phyloP scores from a whole-genome alignment of 2,113 vertebrate species.

The Mastomys coucha region DNA sequence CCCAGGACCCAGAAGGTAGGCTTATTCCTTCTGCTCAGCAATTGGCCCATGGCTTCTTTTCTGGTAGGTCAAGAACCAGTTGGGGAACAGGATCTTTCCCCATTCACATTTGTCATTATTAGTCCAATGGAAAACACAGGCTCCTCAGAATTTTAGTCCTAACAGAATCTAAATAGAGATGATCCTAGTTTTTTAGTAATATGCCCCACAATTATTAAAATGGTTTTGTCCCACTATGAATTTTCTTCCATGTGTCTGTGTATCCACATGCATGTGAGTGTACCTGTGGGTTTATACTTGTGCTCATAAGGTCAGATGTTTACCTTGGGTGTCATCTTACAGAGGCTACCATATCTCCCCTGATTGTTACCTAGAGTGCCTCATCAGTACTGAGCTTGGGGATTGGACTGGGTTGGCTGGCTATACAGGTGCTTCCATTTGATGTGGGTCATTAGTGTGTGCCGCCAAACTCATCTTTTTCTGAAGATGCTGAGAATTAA shows the following conservation, averaged over 20 bases:
- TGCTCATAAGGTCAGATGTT: neutral
- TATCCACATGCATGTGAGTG: too few species aligned
- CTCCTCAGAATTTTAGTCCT: slow-evolving; percentile 36
- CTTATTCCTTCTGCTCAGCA: too few species aligned
- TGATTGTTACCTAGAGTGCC: neutral
- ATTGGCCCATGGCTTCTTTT: too few species aligned
- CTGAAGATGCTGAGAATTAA: neutral
- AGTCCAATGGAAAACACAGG: neutral
- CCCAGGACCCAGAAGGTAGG: too few species aligned
- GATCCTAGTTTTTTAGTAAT: neutral
- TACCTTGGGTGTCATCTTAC: neutral
- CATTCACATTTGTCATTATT: neutral
- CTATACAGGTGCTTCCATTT: too few species aligned
- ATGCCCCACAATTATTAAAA: neutral
- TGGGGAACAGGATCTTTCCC: too few species aligned
- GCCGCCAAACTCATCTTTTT: neutral
- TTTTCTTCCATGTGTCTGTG: neutral
- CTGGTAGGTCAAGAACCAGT: too few species aligned
- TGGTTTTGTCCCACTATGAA: neutral
- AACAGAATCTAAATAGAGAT: neutral
- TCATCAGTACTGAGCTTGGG: neutral
- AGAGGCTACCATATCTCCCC: neutral
- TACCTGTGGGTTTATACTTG: neutral
- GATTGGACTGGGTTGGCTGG: neutral
- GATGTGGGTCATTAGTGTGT: neutral